Conservation (phyloP, 1,140 invertebrate species). For the Sinella curviseta region DNA sequence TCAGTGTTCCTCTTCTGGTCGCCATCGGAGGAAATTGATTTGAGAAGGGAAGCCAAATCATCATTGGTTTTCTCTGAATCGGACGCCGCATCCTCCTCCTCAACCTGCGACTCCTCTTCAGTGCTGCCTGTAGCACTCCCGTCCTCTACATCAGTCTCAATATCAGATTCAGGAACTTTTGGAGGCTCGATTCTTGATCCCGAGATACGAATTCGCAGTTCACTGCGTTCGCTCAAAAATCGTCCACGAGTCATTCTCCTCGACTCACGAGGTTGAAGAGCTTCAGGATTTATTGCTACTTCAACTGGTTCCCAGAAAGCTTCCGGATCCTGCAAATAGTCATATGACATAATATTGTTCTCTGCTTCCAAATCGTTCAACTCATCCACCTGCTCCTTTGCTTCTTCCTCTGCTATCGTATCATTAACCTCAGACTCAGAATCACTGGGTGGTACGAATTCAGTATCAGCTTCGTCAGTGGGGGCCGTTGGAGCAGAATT, state of each 20-base stretch:
- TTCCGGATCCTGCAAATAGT: conserved; percentile 56
- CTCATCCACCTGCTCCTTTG: conserved; percentile 66
- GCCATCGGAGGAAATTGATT: conserved; percentile 41
- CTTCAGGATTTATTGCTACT: background rate
- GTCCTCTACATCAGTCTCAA: conserved; percentile 54
- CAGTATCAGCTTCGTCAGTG: conserved; percentile 55
- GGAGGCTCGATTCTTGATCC: conserved; percentile 50
- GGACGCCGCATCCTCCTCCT: conserved; percentile 48
- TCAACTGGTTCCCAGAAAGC: conserved; percentile 37
- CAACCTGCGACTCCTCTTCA: conserved; percentile 30
- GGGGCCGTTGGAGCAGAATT: conserved; percentile 21
- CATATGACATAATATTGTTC: conserved; percentile 77
- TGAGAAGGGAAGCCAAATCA: conserved; percentile 65
- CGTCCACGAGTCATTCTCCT: background rate
- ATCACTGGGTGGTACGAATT: conserved; percentile 66
- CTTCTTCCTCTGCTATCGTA: conserved; percentile 84
- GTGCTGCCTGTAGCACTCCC: conserved; percentile 39
- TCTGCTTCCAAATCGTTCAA: conserved; percentile 71
- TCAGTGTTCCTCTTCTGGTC: conserved; percentile 53
- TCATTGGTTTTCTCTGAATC: conserved; percentile 55
- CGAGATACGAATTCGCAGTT: conserved; percentile 51
- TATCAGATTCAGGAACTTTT: conserved; percentile 38
- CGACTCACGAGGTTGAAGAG: background rate
- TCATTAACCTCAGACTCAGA: conserved; percentile 79
- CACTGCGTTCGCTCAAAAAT: background rate